Evolutionary conservation across 2,888 invertebrate genomes (phyloP), one percentile per base, ranked within the genome.

Genomic region (Halocaridina rubra): DNA sequence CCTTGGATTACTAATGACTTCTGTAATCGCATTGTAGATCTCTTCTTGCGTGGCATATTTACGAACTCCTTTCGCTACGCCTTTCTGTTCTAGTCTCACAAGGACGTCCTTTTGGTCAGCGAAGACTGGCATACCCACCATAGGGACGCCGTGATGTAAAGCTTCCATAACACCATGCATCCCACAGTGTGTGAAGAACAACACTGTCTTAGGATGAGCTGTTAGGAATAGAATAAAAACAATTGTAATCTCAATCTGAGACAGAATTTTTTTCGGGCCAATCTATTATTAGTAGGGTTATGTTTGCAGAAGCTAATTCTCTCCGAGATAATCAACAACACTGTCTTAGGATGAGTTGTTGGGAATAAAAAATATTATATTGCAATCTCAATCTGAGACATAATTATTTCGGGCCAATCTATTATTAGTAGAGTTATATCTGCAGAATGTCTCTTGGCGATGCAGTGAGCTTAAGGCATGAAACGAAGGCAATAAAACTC

Each of bases 101-200:
- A 90, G 89, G 77, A 91, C 90, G 72, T 91, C 90, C 67, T 90
- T 89, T 89, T 91, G 91, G 89, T 91, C 91, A 19, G 90, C 91
- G 85, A 90, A 90, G 29, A 91, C 89, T 2, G 91, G 91, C 57
- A 91, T 89, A 8, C 90, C 90, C 1, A 91, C 89, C 85, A 91
- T 90, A 3, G 91, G 91, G n/a, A 91, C 90, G 59, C 90, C 91
- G 81, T 89, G 89, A 86, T 89, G 89, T 33, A 90, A 89, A 0
- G 90, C 90, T 88, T 91, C 91, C 89, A 91, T 90, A 19, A 91
- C 89, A 33, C 91, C 91, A 89, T 91, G 91, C 88, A 91, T 90
- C 24, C 92, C 92, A 67, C 91, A 91, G 89, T 92, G 92, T 2
- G 91, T 91, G 81, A 92, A 89, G 88, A 91, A 91, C 2, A 90